phyloP scores from a whole-genome alignment of 2,113 vertebrate species.

The Gasterosteus nipponicus region DNA sequence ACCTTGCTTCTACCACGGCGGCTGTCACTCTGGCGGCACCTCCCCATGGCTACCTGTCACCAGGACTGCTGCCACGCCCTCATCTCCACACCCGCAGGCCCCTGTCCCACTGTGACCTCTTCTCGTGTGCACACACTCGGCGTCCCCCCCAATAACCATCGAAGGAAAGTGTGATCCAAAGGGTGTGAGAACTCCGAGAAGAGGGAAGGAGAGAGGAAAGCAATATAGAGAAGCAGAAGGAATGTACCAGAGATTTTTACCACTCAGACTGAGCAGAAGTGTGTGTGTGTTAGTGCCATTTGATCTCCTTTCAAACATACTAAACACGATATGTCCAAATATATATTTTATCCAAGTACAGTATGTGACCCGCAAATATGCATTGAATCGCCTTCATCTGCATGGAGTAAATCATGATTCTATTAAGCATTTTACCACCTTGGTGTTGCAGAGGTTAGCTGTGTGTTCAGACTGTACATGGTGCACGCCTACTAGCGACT shows the following conservation, averaged over 20 bases:
- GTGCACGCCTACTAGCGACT: conserved; percentile 78
- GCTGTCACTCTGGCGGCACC: conserved; percentile 44
- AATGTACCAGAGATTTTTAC: conserved; percentile 66
- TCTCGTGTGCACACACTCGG: conserved; percentile 38
- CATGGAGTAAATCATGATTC: conserved; percentile 79
- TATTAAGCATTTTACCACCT: conserved; percentile 71
- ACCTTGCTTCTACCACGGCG: conserved; percentile 45
- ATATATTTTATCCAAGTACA: conserved; percentile 65
- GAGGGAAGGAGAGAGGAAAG: conserved; percentile 56
- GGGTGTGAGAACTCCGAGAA: conserved; percentile 38
- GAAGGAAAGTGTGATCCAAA: conserved; percentile 26
- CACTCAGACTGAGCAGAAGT: conserved; percentile 56
- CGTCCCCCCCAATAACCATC: conserved; percentile 15
- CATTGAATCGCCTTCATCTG: conserved; percentile 69
- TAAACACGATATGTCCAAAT: conserved; percentile 56
- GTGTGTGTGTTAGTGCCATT: conserved; percentile 49
- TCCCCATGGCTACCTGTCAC: conserved; percentile 51
- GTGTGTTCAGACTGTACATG: conserved; percentile 78
- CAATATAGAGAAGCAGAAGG: conserved; percentile 65
- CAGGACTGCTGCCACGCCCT: conserved; percentile 59
- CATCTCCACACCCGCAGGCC: conserved; percentile 53
- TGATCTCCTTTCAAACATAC: conserved; percentile 46
- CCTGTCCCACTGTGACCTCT: conserved; percentile 71
- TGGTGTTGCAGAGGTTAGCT: conserved; percentile 68
- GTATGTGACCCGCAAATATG: conserved; percentile 55